Evolutionary conservation across 2,113 vertebrate genomes (phyloP).

Genomic region (Prinia subflava): DNA sequence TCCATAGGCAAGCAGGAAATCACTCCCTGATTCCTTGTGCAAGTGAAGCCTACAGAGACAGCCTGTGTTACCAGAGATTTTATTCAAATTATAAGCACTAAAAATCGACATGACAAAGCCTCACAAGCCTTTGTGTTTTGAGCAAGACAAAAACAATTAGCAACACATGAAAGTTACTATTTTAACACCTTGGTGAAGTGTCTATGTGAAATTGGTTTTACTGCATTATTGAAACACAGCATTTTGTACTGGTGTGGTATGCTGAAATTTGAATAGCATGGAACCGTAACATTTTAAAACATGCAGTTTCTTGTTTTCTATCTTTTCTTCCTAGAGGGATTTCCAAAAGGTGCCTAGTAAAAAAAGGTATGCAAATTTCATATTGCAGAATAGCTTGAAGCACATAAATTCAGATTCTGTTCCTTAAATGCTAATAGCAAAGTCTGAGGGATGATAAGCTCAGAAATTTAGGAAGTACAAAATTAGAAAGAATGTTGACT

Average conservation of each 20-base stretch:
- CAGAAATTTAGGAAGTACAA: not conserved
- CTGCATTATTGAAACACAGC: not conserved
- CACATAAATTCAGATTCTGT: not conserved
- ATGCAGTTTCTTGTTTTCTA: not conserved
- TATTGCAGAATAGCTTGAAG: not conserved
- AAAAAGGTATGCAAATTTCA: not conserved
- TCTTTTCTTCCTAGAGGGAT: not conserved
- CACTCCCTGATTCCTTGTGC: not conserved
- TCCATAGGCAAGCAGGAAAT: not conserved
- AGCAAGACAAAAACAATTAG: not conserved
- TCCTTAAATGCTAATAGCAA: not conserved
- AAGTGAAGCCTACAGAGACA: not conserved
- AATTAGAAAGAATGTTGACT: not conserved
- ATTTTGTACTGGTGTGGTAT: not conserved
- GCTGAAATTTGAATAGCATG: not conserved
- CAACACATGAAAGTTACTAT: not conserved
- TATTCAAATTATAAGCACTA: not conserved
- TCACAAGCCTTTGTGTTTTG: not conserved
- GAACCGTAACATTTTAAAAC: not conserved
- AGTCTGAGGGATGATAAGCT: not conserved
- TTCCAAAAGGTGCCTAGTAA: not conserved
- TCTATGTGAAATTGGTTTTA: not conserved
- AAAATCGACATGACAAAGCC: not conserved
- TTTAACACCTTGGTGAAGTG: not conserved
- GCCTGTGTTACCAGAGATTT: not conserved